phyloP scores from a whole-genome alignment of 2,888 invertebrate genomes.

The Hemithea aestivaria region DNA sequence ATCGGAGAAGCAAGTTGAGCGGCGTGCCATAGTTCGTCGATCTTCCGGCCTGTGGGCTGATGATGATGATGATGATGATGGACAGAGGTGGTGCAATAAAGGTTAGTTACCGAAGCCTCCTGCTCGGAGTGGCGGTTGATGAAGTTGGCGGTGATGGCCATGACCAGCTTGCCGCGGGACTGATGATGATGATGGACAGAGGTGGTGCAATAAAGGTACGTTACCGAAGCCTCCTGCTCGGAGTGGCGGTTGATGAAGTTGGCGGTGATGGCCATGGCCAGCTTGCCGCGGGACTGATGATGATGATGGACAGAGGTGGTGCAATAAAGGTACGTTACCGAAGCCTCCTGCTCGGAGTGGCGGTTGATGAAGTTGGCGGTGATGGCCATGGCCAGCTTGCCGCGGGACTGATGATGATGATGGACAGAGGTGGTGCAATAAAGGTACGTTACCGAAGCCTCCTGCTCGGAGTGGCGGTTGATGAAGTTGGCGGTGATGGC shows the following conservation, averaged over 20 bases:
- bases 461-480: slow-evolving; percentile 94
- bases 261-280: slow-evolving; percentile 99
- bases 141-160: slow-evolving; percentile 99
- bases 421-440: no score
- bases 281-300: slow-evolving; percentile 96
- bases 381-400: slow-evolving; percentile 98
- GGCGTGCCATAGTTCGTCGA: no score
- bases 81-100: no score
- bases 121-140: slow-evolving; percentile 96
- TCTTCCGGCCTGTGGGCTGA: no score
- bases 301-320: no score
- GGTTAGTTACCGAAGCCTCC: slow-evolving; percentile 88
- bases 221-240: slow-evolving; percentile 90
- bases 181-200: no score
- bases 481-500: slow-evolving; percentile 99
- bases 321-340: no score
- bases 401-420: no score
- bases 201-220: no score
- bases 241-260: slow-evolving; percentile 98
- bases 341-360: slow-evolving; percentile 94
- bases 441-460: slow-evolving; percentile 87
- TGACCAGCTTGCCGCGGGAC: slow-evolving; percentile 97
- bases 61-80: no score
- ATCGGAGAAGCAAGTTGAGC: no score
- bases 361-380: slow-evolving; percentile 99